Base-by-base conservation (phyloP, 1,140 invertebrate species). In the Drosophila kikkawai region DNA sequence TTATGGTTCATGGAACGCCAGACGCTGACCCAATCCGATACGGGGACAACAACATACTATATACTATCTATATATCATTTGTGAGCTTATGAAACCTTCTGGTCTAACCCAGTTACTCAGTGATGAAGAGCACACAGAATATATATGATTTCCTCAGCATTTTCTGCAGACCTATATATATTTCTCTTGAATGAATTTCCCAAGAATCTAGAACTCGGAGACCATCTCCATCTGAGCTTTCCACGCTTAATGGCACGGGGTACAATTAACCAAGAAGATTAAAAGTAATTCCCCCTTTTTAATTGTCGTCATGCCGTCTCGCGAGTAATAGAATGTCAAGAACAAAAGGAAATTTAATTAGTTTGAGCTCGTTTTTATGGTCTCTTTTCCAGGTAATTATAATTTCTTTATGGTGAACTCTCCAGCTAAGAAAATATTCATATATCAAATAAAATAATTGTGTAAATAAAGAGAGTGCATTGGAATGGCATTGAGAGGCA, bases 341-440 rank as follows among this genome's bases (percentile, higher is more conserved):
- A 74, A 73, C 55, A 73, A 60, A 60, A 73, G 70, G 70, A 74
- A 74, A 74, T 74, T 74, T 74, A 74, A 74, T 73, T 60, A 11
- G 44, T 22, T 60, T 74, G 70, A n/a, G 45, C 70, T 44, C 44
- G 7, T 60, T 74, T 65, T 74, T 32, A 74, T 74, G 55, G 55
- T 50, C 45, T 50, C 68, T 32, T 73, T 73, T 73, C 44, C 51
- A 22, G 7, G 32, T 17, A 41, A 71, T 70, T 50, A 58, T 48
- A 17, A 7, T 26, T 51, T 42, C 15, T 32, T 68, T 36, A 15
- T 22, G n/a, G 39, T 41, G 29, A 68, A 68, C 61, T 50, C 37
- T 26, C 7, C 26, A 29, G 4, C 0, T 29, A 29, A 29, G 26
- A 29, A 29, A 29, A 29, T 29, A 5, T 29, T 29, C 26, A 29